Percentiles rank a stretch among this genome's conserved stretches.
These are phyloP conservation scores for Aurelia aurita complex sp. Pacific DNA, from an alignment of 30 jellyfish, hydroid and myxozoan species.

Conservation along the genomic window DNA sequence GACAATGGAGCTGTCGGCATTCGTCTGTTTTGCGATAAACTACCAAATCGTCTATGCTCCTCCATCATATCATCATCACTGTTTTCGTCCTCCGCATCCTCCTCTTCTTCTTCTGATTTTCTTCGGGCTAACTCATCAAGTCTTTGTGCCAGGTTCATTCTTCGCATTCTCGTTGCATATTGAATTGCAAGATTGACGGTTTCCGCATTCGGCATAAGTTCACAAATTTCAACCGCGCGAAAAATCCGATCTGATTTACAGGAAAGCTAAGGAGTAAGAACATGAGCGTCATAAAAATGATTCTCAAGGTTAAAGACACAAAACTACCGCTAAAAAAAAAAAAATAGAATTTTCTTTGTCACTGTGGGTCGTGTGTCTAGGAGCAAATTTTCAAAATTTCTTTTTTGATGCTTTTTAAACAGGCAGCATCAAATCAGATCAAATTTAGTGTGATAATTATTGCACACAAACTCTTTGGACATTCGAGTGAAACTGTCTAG, in stretches of 20 bases:
- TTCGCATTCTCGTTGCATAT: conserved; percentile 86
- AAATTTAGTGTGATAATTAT: too few species aligned
- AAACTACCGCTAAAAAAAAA: too few species aligned
- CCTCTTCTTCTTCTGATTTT: conserved; percentile 72
- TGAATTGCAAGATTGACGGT: conserved; percentile 88
- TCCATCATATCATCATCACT: conserved; percentile 33
- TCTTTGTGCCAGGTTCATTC: conserved; percentile 74
- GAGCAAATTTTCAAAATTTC: too few species aligned
- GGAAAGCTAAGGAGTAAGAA: conserved; percentile 69
- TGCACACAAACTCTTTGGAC: too few species aligned
- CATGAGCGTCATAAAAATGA: neutral
- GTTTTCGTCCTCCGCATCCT: conserved; percentile 14
- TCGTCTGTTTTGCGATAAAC: neutral
- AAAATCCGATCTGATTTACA: conserved; percentile 96
- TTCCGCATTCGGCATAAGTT: conserved; percentile 84
- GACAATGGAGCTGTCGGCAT: neutral
- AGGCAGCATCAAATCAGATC: too few species aligned
- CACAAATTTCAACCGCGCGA: conserved; percentile 93
- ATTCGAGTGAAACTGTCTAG: too few species aligned
- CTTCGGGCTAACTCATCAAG: conserved; percentile 80
- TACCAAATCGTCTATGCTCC: conserved; percentile 16
- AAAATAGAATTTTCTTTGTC: too few species aligned
- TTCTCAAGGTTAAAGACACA: neutral
- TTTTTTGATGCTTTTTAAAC: too few species aligned
- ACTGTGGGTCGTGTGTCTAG: too few species aligned